A percentile compares a stretch with the other conserved stretches of the same genome.
phyloP scores from a whole-genome alignment of 2,797 vertebrate species.

The Gobio occitaniae region DNA sequence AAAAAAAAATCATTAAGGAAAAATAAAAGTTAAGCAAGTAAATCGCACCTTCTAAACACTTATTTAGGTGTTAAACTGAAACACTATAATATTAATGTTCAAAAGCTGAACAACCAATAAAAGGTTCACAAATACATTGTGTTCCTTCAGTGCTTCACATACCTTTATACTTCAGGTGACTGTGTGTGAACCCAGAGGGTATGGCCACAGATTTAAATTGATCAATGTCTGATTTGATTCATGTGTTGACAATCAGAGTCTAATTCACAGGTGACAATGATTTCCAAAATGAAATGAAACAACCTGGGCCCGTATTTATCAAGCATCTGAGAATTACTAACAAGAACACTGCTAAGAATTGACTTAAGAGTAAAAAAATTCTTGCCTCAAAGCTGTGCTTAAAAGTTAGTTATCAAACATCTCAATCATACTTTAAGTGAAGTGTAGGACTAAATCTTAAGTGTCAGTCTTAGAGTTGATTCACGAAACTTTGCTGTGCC shows the following conservation, averaged over 20 bases:
- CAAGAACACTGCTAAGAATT: too few relatives aligned
- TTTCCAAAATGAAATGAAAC: neutral
- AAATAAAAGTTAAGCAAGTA: too few relatives aligned
- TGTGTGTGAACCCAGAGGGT: neutral
- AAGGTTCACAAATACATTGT: neutral
- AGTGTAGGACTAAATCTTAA: too few relatives aligned
- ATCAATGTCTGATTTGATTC: too few relatives aligned
- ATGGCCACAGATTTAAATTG: conserved; percentile 36
- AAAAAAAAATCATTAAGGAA: neutral
- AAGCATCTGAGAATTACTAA: too few relatives aligned
- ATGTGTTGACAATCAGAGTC: neutral
- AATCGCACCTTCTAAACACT: neutral
- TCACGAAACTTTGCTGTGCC: too few relatives aligned
- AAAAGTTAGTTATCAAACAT: too few relatives aligned
- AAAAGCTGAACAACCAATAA: neutral
- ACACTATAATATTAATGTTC: neutral
- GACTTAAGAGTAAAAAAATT: too few relatives aligned
- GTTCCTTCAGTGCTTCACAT: neutral
- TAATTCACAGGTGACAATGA: neutral
- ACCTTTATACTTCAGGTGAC: conserved; percentile 1
- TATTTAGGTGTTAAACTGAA: neutral
- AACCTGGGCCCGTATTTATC: neutral
- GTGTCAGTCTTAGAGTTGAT: too few relatives aligned
- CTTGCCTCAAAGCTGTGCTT: too few relatives aligned
- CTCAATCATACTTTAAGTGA: too few relatives aligned